Evolutionary conservation across 2,797 vertebrate species (phyloP).

Genomic region (Okamejei kenojei): DNA sequence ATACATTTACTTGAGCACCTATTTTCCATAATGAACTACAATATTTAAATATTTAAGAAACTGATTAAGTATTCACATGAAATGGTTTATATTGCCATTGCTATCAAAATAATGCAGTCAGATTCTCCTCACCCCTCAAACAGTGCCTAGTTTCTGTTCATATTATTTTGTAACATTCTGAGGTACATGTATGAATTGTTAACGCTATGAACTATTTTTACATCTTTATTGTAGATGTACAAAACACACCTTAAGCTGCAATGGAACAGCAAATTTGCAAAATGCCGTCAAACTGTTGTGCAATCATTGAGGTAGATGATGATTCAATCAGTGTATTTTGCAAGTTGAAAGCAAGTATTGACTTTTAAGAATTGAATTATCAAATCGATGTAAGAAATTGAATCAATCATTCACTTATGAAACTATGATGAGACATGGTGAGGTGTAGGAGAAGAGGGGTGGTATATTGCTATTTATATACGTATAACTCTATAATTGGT

Average conservation of each 20-base stretch:
- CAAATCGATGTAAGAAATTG: conserved; percentile 15
- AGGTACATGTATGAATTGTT: neutral
- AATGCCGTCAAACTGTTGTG: neutral
- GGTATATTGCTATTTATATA: conserved; percentile 29
- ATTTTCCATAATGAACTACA: neutral
- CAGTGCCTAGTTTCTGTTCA: conserved; percentile 28
- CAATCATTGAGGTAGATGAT: conserved; percentile 29
- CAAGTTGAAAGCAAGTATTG: conserved; percentile 18
- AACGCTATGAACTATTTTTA: neutral
- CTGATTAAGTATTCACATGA: neutral
- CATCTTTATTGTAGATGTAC: neutral
- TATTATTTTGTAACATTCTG: neutral
- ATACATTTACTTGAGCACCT: neutral
- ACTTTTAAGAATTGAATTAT: conserved; percentile 11
- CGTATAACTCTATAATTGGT: conserved; percentile 6
- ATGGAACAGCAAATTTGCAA: neutral
- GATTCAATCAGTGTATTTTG: conserved; percentile 30
- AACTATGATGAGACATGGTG: no score
- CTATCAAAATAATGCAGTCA: conserved; percentile 15
- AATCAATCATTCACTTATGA: neutral
- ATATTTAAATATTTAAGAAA: neutral
- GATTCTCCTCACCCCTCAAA: neutral
- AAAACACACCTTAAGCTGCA: neutral
- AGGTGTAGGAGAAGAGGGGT: neutral
- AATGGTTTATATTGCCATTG: neutral